Evolutionary conservation across 2,797 vertebrate genomes (phyloP).

Genomic region (Centroberyx gerrardi): DNA sequence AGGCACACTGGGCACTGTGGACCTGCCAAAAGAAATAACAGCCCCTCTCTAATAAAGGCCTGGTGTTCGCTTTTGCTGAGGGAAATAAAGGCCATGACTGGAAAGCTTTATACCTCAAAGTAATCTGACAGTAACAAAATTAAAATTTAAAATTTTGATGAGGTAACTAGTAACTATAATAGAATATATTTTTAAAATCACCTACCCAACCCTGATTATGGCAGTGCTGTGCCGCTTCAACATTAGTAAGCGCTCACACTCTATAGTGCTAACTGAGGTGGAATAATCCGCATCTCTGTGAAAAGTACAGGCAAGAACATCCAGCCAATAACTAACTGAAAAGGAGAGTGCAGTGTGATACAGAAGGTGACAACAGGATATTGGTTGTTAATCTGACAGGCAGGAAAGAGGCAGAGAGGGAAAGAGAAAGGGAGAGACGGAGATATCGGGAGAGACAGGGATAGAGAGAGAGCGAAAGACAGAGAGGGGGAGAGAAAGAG

Average conservation of each 20-base stretch:
- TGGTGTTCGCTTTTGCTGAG: no score
- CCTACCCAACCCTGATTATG: no score
- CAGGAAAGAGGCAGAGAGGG: neutral
- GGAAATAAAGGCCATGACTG: no score
- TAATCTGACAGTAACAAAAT: no score
- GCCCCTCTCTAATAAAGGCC: no score
- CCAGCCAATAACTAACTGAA: conserved; percentile 22
- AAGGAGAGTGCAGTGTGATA: conserved; percentile 10
- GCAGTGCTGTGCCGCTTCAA: neutral
- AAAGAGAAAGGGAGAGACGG: neutral
- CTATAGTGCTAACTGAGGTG: neutral
- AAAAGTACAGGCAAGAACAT: conserved; percentile 7
- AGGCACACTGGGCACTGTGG: no score
- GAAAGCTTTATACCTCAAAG: no score
- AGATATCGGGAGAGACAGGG: neutral
- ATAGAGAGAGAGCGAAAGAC: neutral
- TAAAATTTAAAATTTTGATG: no score
- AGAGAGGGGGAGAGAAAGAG: neutral
- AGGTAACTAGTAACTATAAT: no score
- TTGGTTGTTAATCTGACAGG: conserved; percentile 40
- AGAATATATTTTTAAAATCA: no score
- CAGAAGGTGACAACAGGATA: conserved; percentile 2
- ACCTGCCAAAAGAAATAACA: no score
- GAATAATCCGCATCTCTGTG: neutral
- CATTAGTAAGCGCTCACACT: neutral